phyloP scores from a whole-genome alignment of 2,888 invertebrate species.

The Philhelius pedissequus region DNA sequence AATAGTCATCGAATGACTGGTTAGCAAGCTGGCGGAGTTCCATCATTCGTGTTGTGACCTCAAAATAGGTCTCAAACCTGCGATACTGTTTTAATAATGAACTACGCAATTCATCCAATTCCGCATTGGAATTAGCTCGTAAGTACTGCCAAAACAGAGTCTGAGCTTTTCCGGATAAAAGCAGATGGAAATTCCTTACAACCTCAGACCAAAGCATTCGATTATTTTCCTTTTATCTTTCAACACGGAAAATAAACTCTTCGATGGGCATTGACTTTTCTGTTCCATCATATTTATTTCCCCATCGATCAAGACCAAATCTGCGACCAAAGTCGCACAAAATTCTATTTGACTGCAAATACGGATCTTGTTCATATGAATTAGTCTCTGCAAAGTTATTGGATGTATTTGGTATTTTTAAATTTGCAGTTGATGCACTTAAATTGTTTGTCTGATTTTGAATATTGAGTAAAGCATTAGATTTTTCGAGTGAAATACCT shows the following conservation, averaged over 20 bases:
- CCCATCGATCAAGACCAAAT: neutral
- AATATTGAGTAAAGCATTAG: neutral
- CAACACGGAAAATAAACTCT: conserved; percentile 13
- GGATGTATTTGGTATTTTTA: neutral
- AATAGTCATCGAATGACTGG: conserved; percentile 15
- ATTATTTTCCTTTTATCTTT: neutral
- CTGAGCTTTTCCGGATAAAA: neutral
- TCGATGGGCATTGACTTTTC: neutral
- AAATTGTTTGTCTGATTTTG: neutral
- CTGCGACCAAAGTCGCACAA: neutral
- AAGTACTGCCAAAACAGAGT: conserved; percentile 29
- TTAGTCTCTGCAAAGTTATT: neutral
- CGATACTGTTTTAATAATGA: neutral
- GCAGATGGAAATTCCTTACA: conserved; percentile 4
- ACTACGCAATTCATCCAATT: neutral
- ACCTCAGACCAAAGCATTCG: neutral
- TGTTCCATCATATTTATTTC: neutral
- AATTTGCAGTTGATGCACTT: neutral
- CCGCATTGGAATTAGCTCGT: neutral
- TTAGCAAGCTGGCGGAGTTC: neutral
- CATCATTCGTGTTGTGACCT: conserved; percentile 12
- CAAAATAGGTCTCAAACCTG: conserved; percentile 1
- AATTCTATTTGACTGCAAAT: neutral
- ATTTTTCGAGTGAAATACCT: neutral
- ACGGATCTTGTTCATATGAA: neutral